Evolutionary conservation across 1,140 invertebrate genomes (phyloP).

Genomic region (Ostrea denselamellosa): DNA sequence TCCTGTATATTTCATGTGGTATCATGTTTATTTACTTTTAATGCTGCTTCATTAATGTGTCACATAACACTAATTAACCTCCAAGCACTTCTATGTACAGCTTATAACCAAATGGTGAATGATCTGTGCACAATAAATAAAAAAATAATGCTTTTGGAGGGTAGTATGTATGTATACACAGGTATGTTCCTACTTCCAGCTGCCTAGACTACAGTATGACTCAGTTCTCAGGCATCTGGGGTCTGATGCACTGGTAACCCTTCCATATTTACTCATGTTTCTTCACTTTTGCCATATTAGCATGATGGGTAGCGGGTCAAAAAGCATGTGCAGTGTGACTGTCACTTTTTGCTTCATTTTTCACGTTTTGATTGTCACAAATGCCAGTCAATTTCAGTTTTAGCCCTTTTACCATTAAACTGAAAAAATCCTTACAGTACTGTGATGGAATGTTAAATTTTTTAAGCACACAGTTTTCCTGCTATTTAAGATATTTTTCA

Average conservation of each 20-base stretch:
- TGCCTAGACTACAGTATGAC: slow-evolving; percentile 58
- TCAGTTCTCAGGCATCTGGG: slow-evolving; percentile 49
- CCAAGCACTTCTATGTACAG: no score
- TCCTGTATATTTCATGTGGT: no score
- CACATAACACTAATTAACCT: no score
- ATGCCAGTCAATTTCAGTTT: neutral
- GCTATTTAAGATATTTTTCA: no score
- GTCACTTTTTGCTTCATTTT: neutral
- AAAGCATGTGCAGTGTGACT: neutral
- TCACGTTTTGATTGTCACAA: neutral
- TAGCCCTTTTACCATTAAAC: neutral
- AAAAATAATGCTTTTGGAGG: slow-evolving; percentile 78
- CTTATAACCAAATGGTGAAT: no score
- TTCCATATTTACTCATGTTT: slow-evolving; percentile 38
- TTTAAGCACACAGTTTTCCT: no score
- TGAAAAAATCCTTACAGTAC: no score
- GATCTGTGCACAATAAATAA: no score
- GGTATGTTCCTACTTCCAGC: slow-evolving; percentile 48
- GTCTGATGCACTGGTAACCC: slow-evolving; percentile 54
- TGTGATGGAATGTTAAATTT: no score
- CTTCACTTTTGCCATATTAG: neutral
- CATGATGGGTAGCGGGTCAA: slow-evolving; percentile 19
- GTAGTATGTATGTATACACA: neutral
- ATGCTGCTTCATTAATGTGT: no score
- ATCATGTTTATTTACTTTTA: no score